Base-by-base conservation (phyloP, 2,113 vertebrate species). In the Taxidea taxus region DNA sequence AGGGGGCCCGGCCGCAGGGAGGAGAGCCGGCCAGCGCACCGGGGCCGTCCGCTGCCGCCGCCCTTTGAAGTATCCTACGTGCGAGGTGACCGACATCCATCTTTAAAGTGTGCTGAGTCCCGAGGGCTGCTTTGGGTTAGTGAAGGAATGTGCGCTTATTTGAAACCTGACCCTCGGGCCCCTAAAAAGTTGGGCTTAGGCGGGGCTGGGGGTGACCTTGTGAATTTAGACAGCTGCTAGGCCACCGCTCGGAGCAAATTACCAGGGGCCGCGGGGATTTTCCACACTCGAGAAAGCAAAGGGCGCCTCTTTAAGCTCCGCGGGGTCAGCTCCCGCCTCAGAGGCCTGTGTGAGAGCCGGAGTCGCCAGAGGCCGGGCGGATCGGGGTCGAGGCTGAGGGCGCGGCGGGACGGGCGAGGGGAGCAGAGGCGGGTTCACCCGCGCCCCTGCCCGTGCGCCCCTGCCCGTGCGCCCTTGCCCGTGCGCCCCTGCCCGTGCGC, bases 191-290 rank as follows among this genome's bases (percentile, higher is more conserved):
- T 97, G 98, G 98, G 98, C 97, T 98, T 98, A 95, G 97, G 98
- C 90, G 93, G 98, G 97, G 97, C 91, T 92, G 66, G 94, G 97
- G 94, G 95, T 98, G 98, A 99, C 99, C 99, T 98, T 98, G 98
- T 98, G 98, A 98, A 99, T 98, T 99, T 98, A 98, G 98, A 98
- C 98, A 99, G 98, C 99, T 98, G 98, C 97, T 97, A 96, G 97
- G 89, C 97, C 97, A 98, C 93, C n/a, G 96, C 98, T 98, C 94
- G 98, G 97, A 98, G 98, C 98, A 98, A 98, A 98, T 98, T 97
- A 98, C 97, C 97, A 97, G 96, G 95, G 98, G 96, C 96, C 75
- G 94, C 92, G 97, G 98, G 97, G 98, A 98, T 96, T 98, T 98
- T 98, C 97, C 96, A 95, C 93, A 97, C 62, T 87, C 97, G 96